A percentile compares a stretch with the other conserved stretches of the same genome.
These are phyloP conservation scores for Biston betularia DNA, from an alignment of 2,888 invertebrate species.

Conservation along the genomic window DNA sequence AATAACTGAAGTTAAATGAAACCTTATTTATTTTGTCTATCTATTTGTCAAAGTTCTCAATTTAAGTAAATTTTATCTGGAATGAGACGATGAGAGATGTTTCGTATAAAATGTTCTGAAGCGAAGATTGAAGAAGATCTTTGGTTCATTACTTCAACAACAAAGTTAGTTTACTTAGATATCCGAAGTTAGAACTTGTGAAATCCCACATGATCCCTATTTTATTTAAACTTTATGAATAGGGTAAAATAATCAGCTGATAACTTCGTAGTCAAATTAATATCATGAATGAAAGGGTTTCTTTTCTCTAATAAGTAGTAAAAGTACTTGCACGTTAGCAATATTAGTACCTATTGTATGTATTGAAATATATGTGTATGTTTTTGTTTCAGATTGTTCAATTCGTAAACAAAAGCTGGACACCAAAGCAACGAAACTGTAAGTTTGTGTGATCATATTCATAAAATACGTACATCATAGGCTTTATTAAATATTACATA, in stretches of 20 bases:
- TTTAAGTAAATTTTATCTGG: conserved; percentile 18
- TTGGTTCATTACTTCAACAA: neutral
- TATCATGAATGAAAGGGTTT: too few species aligned
- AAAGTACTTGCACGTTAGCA: too few species aligned
- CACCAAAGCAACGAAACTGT: conserved; percentile 25
- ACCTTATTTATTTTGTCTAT: too few species aligned
- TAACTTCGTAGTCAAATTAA: neutral
- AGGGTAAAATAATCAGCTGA: neutral
- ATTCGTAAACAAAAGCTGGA: neutral
- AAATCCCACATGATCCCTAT: conserved; percentile 1
- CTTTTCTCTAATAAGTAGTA: too few species aligned
- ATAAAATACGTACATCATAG: too few species aligned
- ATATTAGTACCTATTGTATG: neutral
- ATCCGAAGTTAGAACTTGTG: conserved; percentile 9
- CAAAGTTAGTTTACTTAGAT: conserved; percentile 9
- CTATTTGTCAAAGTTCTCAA: conserved; percentile 11
- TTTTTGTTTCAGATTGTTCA: conserved; percentile 23
- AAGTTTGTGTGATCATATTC: conserved; percentile 3
- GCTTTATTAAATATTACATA: too few species aligned
- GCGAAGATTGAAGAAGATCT: conserved; percentile 11
- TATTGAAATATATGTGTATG: neutral
- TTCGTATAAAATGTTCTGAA: conserved; percentile 4
- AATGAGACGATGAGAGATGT: conserved; percentile 1
- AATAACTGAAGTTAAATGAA: too few species aligned
- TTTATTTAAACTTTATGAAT: neutral